Base-by-base conservation (phyloP, 2,113 vertebrate species). In the Anas platyrhynchos region DNA sequence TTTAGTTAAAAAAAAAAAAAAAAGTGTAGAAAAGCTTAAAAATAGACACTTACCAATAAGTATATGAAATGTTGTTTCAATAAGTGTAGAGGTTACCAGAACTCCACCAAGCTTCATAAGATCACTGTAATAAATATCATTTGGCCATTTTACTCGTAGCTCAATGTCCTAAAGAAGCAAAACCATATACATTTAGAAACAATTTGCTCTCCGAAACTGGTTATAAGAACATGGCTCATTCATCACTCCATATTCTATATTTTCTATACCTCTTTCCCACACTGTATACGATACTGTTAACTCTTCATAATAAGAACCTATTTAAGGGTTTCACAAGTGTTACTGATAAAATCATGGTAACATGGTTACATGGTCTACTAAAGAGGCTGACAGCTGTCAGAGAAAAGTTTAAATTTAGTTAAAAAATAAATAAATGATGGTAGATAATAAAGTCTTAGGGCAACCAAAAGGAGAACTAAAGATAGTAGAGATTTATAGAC, bases 71-170 rank as follows among this genome's bases (percentile, higher is more conserved):
- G 98, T 99, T 71, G 98, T 97, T 94, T 99, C 99, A 79, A 98
- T 91, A 8, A 99, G 96, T 0, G 98, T 99, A 15, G 99, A 99
- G 63, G 98, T 99, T 48, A 99, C 99, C 98, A 99, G 98, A 13
- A 99, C 99, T 31, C 99, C 99, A 14, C 99, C 99, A 0, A 99
- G 97, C 97, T 99, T 99, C 98, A 99, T 98, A 55, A 98, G 96
- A 88, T 98, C 98, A 10, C 98, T 94, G 96, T 99, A 99, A 97
- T 99, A 99, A 97, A 99, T 99, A 86, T 99, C 99, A 56, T 99
- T 99, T 72, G 99, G 99, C 99, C 99, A 99, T 96, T 99, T 99
- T 43, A 99, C 95, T 79, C 98, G 98, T 69, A 99, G 96, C 55
- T 99, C 98, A 34, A 99, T 98, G 65, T 99, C 98, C 99, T 99